A percentile compares a stretch with the other conserved stretches of the same genome.
Evolutionary conservation across 30 jellyfish, hydroid and myxozoan species (phyloP).

Genomic region (Cassiopea xamachana): DNA sequence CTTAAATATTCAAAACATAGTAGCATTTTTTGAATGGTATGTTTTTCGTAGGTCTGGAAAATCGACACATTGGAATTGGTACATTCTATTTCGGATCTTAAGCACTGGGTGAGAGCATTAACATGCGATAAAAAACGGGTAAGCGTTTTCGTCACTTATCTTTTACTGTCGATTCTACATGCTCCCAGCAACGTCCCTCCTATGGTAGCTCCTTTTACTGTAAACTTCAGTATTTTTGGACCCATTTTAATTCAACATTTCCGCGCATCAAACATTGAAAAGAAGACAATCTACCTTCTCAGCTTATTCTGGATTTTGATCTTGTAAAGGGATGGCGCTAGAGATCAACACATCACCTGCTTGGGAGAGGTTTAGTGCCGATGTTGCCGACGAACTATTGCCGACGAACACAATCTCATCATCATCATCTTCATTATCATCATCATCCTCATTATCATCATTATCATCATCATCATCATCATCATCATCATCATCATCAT

Average conservation of each 20-base stretch:
- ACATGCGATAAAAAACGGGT: constrained; percentile 84
- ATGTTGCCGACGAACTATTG: too few relatives aligned
- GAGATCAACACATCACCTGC: not conserved
- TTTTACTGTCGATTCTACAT: not conserved
- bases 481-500: too few relatives aligned
- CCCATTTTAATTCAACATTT: too few relatives aligned
- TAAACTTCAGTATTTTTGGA: not conserved
- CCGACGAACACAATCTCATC: too few relatives aligned
- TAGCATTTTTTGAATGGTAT: constrained; percentile 48
- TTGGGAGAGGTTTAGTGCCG: not conserved
- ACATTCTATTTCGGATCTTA: constrained; percentile 76
- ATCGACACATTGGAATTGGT: constrained; percentile 76
- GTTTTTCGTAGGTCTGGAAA: constrained; percentile 82
- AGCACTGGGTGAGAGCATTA: constrained; percentile 98
- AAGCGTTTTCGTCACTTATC: not conserved
- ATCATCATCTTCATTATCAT: too few relatives aligned
- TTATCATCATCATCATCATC: too few relatives aligned
- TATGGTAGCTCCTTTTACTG: not conserved
- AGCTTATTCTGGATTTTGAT: too few relatives aligned
- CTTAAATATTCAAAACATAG: too few relatives aligned
- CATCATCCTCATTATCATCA: too few relatives aligned
- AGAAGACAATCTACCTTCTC: too few relatives aligned
- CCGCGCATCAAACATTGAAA: too few relatives aligned
- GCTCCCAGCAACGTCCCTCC: not conserved
- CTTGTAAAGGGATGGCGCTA: too few relatives aligned